phyloP scores from a whole-genome alignment of 2,888 invertebrate genomes.

The Cabera pusaria region DNA sequence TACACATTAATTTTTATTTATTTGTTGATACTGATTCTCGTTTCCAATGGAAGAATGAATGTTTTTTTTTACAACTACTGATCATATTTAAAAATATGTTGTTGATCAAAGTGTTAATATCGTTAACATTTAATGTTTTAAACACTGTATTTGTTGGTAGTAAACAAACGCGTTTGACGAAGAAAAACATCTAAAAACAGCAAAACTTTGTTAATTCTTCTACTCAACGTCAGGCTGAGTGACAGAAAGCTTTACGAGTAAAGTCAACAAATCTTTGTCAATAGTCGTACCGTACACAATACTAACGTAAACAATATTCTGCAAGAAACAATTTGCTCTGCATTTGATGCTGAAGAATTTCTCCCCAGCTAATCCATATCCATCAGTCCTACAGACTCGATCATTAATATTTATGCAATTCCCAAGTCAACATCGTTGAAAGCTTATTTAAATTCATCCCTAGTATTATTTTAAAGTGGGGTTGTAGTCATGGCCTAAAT shows the following conservation, averaged over 20 bases:
- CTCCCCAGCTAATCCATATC: slow-evolving; percentile 56
- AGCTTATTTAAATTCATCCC: slow-evolving; percentile 78
- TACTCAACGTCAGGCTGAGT: slow-evolving; percentile 39
- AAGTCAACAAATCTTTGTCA: slow-evolving; percentile 41
- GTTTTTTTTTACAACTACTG: too few relatives aligned
- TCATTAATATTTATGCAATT: slow-evolving; percentile 77
- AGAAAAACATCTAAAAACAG: too few relatives aligned
- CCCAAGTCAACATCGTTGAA: slow-evolving; percentile 65
- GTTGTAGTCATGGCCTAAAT: slow-evolving; percentile 55
- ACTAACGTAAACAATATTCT: slow-evolving; percentile 31
- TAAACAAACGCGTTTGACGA: too few relatives aligned
- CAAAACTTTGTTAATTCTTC: slow-evolving; percentile 34
- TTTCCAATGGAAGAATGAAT: too few relatives aligned
- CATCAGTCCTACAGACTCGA: slow-evolving; percentile 60
- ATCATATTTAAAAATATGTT: too few relatives aligned
- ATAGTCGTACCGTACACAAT: slow-evolving; percentile 16
- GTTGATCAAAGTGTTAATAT: too few relatives aligned
- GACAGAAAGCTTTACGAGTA: slow-evolving; percentile 54
- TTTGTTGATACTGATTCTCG: too few relatives aligned
- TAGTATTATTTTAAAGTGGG: slow-evolving; percentile 63
- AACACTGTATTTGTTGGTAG: too few relatives aligned
- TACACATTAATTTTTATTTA: too few relatives aligned
- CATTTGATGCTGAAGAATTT: slow-evolving; percentile 12
- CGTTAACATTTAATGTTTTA: too few relatives aligned
- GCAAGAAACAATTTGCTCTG: slow-evolving; percentile 25